phyloP scores from a whole-genome alignment of 2,888 invertebrate species.

The Aromia moschata region DNA sequence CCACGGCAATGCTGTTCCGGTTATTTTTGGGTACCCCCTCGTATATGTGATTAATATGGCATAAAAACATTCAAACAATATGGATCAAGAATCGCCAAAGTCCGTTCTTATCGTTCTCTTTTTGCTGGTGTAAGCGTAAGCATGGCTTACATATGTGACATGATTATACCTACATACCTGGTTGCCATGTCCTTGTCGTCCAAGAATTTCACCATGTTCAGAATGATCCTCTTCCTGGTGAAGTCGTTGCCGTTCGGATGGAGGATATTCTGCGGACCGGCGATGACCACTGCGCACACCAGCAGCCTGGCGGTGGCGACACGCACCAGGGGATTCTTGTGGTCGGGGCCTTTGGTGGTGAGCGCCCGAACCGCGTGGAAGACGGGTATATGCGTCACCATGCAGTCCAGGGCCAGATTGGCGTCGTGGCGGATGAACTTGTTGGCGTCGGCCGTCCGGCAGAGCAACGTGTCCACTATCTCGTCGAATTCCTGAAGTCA shows the following conservation, averaged over 20 bases:
- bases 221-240: conserved; percentile 64
- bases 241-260: conserved; percentile 65
- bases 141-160: no score
- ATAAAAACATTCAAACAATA: no score
- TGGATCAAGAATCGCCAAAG: no score
- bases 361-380: conserved; percentile 66
- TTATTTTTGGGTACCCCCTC: no score
- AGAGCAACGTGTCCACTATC: conserved; percentile 71
- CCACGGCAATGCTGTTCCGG: no score
- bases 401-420: conserved; percentile 73
- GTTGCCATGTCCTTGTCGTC: conserved; percentile 67
- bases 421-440: conserved; percentile 80
- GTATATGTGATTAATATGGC: no score
- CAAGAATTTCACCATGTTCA: conserved; percentile 64
- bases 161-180: no score
- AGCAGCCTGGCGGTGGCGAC: conserved; percentile 72
- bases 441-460: conserved; percentile 77
- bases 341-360: conserved; percentile 63
- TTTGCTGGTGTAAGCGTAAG: no score
- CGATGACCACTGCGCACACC: conserved; percentile 71
- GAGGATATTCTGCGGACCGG: conserved; percentile 70
- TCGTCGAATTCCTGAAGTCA: conserved; percentile 74
- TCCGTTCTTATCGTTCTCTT: no score
- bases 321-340: conserved; percentile 76
- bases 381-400: conserved; percentile 74